Conservation (phyloP, 2,888 invertebrate genomes). For the Nomada goodeniana region DNA sequence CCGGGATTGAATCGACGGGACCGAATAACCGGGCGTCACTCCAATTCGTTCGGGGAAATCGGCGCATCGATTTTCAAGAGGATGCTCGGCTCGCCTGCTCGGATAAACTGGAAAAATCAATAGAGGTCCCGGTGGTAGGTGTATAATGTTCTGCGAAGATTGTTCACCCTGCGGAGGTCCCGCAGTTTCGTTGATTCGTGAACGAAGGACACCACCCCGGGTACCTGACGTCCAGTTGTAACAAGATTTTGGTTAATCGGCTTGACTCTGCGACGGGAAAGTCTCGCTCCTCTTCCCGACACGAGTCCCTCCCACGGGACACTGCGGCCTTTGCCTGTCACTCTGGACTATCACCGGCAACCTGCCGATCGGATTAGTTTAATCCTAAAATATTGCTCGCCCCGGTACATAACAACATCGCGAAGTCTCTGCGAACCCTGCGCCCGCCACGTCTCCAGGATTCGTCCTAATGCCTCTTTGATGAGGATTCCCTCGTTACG, state of each 20-base stretch:
- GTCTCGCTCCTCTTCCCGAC: constrained; percentile 31
- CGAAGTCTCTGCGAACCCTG: neutral
- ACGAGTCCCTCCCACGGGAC: constrained; percentile 54
- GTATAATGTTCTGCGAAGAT: neutral
- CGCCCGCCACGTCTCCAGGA: neutral
- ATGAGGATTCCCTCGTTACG: neutral
- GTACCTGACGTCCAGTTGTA: constrained; percentile 66
- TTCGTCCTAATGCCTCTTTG: neutral
- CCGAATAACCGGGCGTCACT: neutral
- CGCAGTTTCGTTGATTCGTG: neutral
- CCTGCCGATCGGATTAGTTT: constrained; percentile 74
- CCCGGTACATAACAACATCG: neutral
- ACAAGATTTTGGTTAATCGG: constrained; percentile 77
- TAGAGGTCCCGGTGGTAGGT: neutral
- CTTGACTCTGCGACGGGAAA: constrained; percentile 66
- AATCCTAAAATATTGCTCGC: constrained; percentile 72
- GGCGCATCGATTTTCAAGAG: neutral
- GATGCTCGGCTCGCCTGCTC: neutral
- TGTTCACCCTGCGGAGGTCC: neutral
- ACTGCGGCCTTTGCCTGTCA: constrained; percentile 48
- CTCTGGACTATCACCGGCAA: constrained; percentile 54
- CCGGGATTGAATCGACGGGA: neutral
- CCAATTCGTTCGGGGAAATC: neutral
- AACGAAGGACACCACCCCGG: constrained; percentile 35
- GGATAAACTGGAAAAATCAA: neutral